Conservation (phyloP, 2,797 vertebrate species). For the Fundulus diaphanus region DNA sequence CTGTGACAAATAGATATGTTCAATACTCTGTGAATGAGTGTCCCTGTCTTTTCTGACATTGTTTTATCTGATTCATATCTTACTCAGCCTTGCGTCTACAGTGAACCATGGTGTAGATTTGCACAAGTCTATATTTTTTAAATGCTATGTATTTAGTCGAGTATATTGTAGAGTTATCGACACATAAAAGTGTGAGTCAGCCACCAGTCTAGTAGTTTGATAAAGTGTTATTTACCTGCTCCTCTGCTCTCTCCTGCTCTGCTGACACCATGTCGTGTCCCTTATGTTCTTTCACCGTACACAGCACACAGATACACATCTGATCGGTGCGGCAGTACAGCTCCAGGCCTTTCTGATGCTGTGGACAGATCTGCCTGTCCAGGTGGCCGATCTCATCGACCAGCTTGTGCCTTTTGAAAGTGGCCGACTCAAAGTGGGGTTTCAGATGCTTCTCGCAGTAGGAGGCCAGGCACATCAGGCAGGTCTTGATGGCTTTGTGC, state of each 20-base stretch:
- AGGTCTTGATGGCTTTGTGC: slow-evolving; percentile 93
- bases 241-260: slow-evolving; percentile 93
- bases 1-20: background rate
- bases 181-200: background rate
- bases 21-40: background rate
- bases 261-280: slow-evolving; percentile 96
- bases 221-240: slow-evolving; percentile 65
- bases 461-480: slow-evolving; percentile 95
- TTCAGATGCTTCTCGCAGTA: slow-evolving; percentile 97
- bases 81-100: slow-evolving; percentile 6
- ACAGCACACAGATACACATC: slow-evolving; percentile 98
- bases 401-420: slow-evolving; percentile 95
- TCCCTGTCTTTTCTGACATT: slow-evolving; percentile 45
- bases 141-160: background rate
- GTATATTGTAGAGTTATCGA: background rate
- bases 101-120: slow-evolving; percentile 1
- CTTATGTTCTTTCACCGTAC: slow-evolving; percentile 97
- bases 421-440: slow-evolving; percentile 92
- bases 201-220: background rate
- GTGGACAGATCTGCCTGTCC: slow-evolving; percentile 93
- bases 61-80: slow-evolving; percentile 27
- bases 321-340: slow-evolving; percentile 97
- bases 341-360: slow-evolving; percentile 98
- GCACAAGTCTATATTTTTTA: slow-evolving; percentile 2
- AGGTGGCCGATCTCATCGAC: slow-evolving; percentile 95